Conservation (phyloP, 2,113 vertebrate genomes). For the Perca flavescens region DNA sequence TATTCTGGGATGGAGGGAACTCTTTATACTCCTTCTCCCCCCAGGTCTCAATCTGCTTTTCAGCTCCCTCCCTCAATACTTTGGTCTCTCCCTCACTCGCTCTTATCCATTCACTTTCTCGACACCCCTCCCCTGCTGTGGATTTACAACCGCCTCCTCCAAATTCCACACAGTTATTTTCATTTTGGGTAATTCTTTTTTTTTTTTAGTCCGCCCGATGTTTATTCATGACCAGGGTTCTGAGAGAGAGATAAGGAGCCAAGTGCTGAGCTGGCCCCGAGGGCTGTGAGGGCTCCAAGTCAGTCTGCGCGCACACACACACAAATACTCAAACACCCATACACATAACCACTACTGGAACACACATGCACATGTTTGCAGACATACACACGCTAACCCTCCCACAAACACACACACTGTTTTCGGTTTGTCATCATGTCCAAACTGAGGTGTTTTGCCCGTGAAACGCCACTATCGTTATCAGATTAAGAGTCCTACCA, state of each 20-base stretch:
- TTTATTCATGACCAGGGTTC: constrained; percentile 78
- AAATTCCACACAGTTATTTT: constrained; percentile 71
- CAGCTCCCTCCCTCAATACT: constrained; percentile 33
- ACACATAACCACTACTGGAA: constrained; percentile 1
- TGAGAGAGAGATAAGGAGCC: constrained; percentile 72
- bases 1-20: constrained; percentile 52
- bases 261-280: constrained; percentile 72
- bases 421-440: constrained; percentile 26
- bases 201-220: constrained; percentile 53
- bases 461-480: background rate
- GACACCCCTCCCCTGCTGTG: constrained; percentile 41
- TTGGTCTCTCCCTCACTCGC: constrained; percentile 1
- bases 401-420: background rate
- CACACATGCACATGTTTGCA: constrained; percentile 13
- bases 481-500: constrained; percentile 28
- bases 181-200: constrained; percentile 60
- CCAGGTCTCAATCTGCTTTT: constrained; percentile 58
- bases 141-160: constrained; percentile 56
- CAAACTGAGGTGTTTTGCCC: constrained; percentile 15
- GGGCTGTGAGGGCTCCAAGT: constrained; percentile 64
- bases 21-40: constrained; percentile 29
- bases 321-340: constrained; percentile 14
- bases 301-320: constrained; percentile 3
- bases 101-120: constrained; percentile 59
- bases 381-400: background rate